Base-by-base conservation (phyloP, 2,797 vertebrate species). In the Characodon lateralis region DNA sequence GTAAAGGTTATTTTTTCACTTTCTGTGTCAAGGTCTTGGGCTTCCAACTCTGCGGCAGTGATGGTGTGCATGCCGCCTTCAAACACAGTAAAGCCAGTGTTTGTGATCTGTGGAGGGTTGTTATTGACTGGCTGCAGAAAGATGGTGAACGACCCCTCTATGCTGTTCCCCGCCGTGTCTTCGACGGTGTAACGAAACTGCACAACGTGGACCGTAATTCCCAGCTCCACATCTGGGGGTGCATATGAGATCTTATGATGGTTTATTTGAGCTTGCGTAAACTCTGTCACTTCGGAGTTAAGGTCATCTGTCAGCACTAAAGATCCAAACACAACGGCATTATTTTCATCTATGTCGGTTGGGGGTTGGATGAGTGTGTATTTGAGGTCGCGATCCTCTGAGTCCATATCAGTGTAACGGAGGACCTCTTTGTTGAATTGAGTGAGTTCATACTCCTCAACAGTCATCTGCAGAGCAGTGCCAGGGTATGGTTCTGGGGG, bases 181-280 rank as follows among this genome's bases (percentile, higher is more conserved):
- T 98, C 96, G 3, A 98, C 97, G 1, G 85, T 96, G 87, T 96
- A 99, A 56, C 94, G 95, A 84, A 99, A 98, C 91, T 98, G 97
- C 80, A 97, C 95, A 3, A 98, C 95, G 18, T 97, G 97, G 59
- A 97, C 94, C 13, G 96, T 97, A 76, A 99, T 98, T 0, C 98
- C 98, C 2, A 98, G 92, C 76, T 99, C 98, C 18, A 96, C 78
- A 59, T 97, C 94, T 0, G 98, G 98, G 0, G 98, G 98, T 9
- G 84, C 91, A 73, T 97, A 99, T 0, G 97, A 96, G 83, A 99
- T 96, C 91, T 99, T 99, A 87, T 97, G 97, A 79, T 98, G 98
- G 89, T 99, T 99, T 78, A 99, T 92, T 94, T 99, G 98, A 72
- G 98, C 97, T 91, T 99, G 98, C 3, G 97, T 99, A 89, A 99